Evolutionary conservation across 2,113 vertebrate genomes (phyloP), one percentile per base, ranked within the genome.

Genomic region (Gallinago jamesoni): DNA sequence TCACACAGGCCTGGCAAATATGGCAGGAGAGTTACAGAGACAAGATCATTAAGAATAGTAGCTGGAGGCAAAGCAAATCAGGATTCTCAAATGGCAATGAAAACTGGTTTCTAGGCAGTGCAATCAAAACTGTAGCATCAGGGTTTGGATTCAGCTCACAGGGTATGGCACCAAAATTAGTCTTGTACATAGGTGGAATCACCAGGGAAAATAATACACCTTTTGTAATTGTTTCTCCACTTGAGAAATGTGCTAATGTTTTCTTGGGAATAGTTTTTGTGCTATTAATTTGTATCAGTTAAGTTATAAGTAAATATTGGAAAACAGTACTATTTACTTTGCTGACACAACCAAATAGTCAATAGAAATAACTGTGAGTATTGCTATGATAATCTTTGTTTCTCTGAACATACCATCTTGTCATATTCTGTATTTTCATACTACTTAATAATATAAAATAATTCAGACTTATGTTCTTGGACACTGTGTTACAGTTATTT

Each of bases 371-470:
- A 62, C 72, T 81, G 48, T 83, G 90, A 87, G 55, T 39, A 66
- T 81, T 76, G 76, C 48, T 83, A 45, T 93, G 70, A 91, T 64
- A 78, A 84, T 33, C 25, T 82, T 94, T 83, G 62, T 85, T 96
- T 82, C 57, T 94, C 57, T 94, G 53, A 73, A 83, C 28, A 68
- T 35, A 79, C 67, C 15, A 55, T n/a, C 48, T 64, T 79, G 78
- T 93, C 48, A 66, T 91, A 92, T 62, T 83, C 90, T 96, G 95
- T 96, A 95, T 93, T 96, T 97, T 96, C 93, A 33, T 94, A 88
- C 30, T 85, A 87, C 17, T 63, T 74, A 67, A 63, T 60, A 67
- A 84, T 90, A 93, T 84, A 63, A 85, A 87, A 79, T 43, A 75
- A 87, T 66, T 59, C 74, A 35, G 63, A 83, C n/a, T 52, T 94